Conservation (phyloP, 2,797 vertebrate species). For the Lophius americanus region DNA sequence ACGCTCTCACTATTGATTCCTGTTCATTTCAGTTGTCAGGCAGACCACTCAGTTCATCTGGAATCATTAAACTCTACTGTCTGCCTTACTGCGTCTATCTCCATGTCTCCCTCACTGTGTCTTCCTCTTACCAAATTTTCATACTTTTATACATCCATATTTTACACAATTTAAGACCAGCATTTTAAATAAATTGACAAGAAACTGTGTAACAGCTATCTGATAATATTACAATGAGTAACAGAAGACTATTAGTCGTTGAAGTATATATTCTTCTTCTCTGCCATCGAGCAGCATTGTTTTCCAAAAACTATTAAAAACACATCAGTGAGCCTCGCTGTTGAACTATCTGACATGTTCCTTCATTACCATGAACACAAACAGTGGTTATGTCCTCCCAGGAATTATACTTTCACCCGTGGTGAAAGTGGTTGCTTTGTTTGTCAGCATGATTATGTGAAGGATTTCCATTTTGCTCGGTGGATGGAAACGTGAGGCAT, state of each 20-base stretch:
- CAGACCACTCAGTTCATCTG: conserved; percentile 93
- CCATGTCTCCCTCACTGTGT: background rate
- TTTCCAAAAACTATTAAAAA: background rate
- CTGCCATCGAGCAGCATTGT: background rate
- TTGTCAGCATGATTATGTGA: no score
- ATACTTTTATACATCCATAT: conserved; percentile 10
- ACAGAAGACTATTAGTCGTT: background rate
- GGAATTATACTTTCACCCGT: no score
- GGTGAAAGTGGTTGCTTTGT: background rate
- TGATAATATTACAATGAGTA: no score
- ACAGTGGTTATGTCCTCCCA: no score
- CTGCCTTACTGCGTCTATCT: conserved; percentile 26
- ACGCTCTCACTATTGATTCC: conserved; percentile 99
- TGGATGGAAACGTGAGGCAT: no score
- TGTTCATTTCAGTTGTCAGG: conserved; percentile 97
- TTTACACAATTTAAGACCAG: conserved; percentile 3
- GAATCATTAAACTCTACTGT: conserved; percentile 93
- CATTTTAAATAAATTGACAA: conserved; percentile 1
- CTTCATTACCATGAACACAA: background rate
- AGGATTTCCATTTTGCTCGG: no score
- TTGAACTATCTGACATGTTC: background rate
- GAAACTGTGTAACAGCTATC: background rate
- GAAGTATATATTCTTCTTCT: background rate
- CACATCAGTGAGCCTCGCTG: background rate
- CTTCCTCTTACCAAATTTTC: conserved; percentile 7